Evolutionary conservation across 2,113 vertebrate species (phyloP).

Genomic region (Catharus fuscescens): DNA sequence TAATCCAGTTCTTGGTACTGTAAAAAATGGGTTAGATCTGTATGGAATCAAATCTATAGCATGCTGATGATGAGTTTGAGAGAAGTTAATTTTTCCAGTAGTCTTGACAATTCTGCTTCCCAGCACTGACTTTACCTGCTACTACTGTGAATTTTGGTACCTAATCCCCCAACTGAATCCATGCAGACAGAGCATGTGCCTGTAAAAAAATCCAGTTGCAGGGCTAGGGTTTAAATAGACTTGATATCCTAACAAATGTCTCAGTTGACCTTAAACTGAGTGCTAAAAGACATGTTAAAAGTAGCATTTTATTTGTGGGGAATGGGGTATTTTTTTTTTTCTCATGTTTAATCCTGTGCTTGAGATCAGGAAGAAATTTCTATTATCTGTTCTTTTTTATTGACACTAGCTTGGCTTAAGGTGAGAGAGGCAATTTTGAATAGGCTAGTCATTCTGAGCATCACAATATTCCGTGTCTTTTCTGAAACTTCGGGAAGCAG

Average conservation of each 20-base stretch:
- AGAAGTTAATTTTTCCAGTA: conserved; percentile 34
- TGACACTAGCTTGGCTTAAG: conserved; percentile 13
- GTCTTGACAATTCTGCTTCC: conserved; percentile 39
- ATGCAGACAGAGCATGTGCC: conserved; percentile 30
- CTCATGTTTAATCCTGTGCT: conserved; percentile 36
- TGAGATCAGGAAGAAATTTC: conserved; percentile 36
- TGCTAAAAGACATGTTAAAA: conserved; percentile 20
- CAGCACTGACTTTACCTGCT: conserved; percentile 60
- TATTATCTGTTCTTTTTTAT: neutral
- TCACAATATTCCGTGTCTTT: conserved; percentile 37
- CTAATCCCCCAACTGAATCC: conserved; percentile 37
- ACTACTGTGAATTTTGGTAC: conserved; percentile 76
- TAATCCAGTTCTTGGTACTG: conserved; percentile 36
- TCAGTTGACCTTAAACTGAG: conserved; percentile 41
- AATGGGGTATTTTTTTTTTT: neutral
- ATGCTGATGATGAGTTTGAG: conserved; percentile 30
- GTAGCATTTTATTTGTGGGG: conserved; percentile 20
- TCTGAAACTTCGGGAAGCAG: conserved; percentile 70
- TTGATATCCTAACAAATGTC: conserved; percentile 11
- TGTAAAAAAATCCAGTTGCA: conserved; percentile 18
- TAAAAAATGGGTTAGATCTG: conserved; percentile 16
- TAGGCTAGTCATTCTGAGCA: neutral
- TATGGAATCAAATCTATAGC: conserved; percentile 24
- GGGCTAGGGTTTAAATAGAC: conserved; percentile 26
- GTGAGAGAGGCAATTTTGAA: neutral